Conservation (phyloP, 1,140 invertebrate species). For the Tachypleus tridentatus region DNA sequence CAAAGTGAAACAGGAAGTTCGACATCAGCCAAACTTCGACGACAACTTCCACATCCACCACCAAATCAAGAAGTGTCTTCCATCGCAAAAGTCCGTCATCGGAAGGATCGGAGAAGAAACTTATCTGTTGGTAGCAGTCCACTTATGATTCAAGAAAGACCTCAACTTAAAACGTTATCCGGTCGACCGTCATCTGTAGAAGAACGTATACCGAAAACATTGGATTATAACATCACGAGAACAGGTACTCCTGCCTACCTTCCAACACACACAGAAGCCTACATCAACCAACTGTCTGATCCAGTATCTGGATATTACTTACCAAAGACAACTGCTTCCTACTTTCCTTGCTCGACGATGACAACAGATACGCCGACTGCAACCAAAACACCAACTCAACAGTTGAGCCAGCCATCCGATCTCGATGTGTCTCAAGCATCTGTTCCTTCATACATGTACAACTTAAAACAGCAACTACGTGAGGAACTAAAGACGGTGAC, state of each 20-base stretch:
- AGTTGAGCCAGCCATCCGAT: slow-evolving; percentile 2
- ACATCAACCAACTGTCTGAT: neutral
- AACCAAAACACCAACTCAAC: slow-evolving; percentile 1
- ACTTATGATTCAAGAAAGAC: neutral
- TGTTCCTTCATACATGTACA: slow-evolving; percentile 41
- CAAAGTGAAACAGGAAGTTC: slow-evolving; percentile 43
- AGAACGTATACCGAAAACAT: no score
- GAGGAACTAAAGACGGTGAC: slow-evolving; percentile 42
- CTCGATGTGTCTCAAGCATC: slow-evolving; percentile 18
- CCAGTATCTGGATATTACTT: slow-evolving; percentile 8
- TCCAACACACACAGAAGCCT: neutral
- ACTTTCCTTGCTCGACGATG: slow-evolving; percentile 8
- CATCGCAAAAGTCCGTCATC: slow-evolving; percentile 30
- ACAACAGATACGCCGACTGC: slow-evolving; percentile 5
- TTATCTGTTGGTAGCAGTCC: neutral
- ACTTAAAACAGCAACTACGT: slow-evolving; percentile 41
- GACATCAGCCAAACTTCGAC: slow-evolving; percentile 40
- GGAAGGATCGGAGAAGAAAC: slow-evolving; percentile 2
- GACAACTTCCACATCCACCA: slow-evolving; percentile 45
- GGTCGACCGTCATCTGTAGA: no score
- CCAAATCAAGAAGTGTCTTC: slow-evolving; percentile 41
- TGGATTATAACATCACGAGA: neutral
- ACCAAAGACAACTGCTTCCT: neutral
- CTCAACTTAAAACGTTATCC: no score
- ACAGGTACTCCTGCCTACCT: neutral